Evolutionary conservation across 2,113 vertebrate genomes (phyloP).

Genomic region (Mola mola): DNA sequence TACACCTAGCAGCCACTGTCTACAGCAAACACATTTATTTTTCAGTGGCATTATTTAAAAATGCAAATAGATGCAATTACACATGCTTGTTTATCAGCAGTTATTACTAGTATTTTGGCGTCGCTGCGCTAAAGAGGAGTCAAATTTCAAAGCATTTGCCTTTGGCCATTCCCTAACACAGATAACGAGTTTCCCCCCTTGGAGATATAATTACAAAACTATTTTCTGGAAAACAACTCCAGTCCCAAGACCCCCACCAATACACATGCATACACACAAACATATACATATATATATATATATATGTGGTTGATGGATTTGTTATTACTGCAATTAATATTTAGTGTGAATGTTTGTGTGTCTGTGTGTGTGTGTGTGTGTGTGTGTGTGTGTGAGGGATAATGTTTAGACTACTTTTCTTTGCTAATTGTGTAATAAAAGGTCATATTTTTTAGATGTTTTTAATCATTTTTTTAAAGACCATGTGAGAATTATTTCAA

Average conservation of each 20-base stretch:
- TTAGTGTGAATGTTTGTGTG: slow-evolving; percentile 9
- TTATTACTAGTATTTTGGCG: slow-evolving; percentile 77
- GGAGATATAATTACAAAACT: slow-evolving; percentile 81
- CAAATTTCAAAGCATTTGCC: slow-evolving; percentile 82
- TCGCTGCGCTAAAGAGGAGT: slow-evolving; percentile 70
- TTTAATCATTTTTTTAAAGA: too few relatives aligned
- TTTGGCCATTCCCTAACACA: slow-evolving; percentile 67
- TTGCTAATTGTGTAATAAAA: too few relatives aligned
- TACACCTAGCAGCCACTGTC: slow-evolving; percentile 55
- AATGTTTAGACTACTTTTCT: too few relatives aligned
- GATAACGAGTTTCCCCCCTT: slow-evolving; percentile 79
- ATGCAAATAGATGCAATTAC: slow-evolving; percentile 82
- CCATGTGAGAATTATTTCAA: too few relatives aligned
- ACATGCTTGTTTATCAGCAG: slow-evolving; percentile 77
- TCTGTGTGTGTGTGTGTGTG: not conserved
- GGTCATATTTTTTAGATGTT: too few relatives aligned
- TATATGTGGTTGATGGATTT: slow-evolving; percentile 53
- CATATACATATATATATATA: not conserved
- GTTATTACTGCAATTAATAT: slow-evolving; percentile 59
- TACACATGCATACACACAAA: not conserved
- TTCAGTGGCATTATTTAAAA: slow-evolving; percentile 74
- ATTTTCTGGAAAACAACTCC: slow-evolving; percentile 75
- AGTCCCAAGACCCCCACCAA: slow-evolving; percentile 33
- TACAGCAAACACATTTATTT: slow-evolving; percentile 58
- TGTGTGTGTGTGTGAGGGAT: slow-evolving; percentile 1